Evolutionary conservation across 1,140 invertebrate genomes (phyloP), one percentile per base, ranked within the genome.

Genomic region (Condylostylus longicornis): DNA sequence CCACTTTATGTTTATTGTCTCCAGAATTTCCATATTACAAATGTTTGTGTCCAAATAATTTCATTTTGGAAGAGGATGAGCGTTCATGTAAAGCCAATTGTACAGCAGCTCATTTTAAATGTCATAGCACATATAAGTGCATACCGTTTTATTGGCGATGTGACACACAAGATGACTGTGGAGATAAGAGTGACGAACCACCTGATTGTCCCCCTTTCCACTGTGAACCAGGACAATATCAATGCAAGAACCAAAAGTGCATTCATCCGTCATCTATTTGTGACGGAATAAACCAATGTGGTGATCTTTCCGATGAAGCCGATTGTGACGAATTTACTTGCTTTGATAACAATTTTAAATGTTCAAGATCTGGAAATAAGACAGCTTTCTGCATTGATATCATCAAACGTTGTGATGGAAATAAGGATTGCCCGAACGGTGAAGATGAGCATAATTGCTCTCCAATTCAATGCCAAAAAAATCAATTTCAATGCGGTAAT

Each of bases 11-110:
- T 58, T 62, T 91, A 37, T 61, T 91, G 14, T 72, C 71, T 10
- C 78, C 82, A 0, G 61, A 64, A 29, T 56, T 48, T 20, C 67
- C 66, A 0, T 77, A 72, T 46, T 74, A 73, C 32, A 67, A 66
- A 15, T 90, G 85, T 63, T 71, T 71, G 0, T 90, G 85, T 52
- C 84, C 84, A 10, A 82, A 87, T 54, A 81, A 82, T 56, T 85
- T 79, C 58, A 63, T 77, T 18, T 62, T 85, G 23, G 66, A 58
- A 3, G 51, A 61, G 1, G 80, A 87, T 62, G 71, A 69, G 1
- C 63, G 65, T 32, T 67, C 68, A 2, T 91, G 86, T 56, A 58
- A 67, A 4, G 70, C 74, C 32, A 87, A 88, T 53, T 89, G 85
- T 59, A 78, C 80, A 2, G 71, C 75, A 2, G 77, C 81, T 2